Conservation (phyloP, 2,888 invertebrate genomes). For the Ophion obscuratus region DNA sequence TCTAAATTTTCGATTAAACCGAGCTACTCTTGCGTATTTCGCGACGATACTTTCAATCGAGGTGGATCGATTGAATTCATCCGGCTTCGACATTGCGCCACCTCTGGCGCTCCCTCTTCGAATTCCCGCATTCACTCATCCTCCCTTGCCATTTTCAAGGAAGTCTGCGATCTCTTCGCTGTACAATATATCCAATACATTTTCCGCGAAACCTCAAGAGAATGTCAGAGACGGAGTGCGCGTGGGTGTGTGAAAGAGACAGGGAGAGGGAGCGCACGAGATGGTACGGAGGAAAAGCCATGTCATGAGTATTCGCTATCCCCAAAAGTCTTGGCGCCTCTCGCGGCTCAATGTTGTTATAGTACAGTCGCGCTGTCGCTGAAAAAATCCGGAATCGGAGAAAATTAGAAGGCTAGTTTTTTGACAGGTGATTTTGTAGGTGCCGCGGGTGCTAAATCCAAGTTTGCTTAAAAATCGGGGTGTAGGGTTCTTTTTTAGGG, state of each 20-base stretch:
- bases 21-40: background rate
- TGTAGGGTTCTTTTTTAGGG: too few relatives aligned
- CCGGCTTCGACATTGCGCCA: background rate
- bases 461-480: too few relatives aligned
- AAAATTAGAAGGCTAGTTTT: too few relatives aligned
- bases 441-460: too few relatives aligned
- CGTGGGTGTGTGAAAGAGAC: conserved; percentile 5
- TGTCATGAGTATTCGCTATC: background rate
- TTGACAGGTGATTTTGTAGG: too few relatives aligned
- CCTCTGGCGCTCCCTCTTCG: background rate
- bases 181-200: conserved; percentile 54
- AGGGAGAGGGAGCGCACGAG: background rate
- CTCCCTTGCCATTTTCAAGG: background rate
- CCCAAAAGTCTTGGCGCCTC: too few relatives aligned
- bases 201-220: conserved; percentile 44
- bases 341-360: too few relatives aligned
- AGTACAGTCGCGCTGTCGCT: too few relatives aligned
- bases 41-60: background rate
- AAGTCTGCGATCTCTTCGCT: conserved; percentile 30
- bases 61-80: conserved; percentile 30
- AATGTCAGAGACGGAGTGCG: conserved; percentile 23
- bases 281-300: background rate
- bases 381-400: too few relatives aligned
- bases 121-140: background rate
- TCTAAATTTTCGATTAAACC: background rate